Evolutionary conservation across 2,888 invertebrate species (phyloP).

Genomic region (Cryptus armator): DNA sequence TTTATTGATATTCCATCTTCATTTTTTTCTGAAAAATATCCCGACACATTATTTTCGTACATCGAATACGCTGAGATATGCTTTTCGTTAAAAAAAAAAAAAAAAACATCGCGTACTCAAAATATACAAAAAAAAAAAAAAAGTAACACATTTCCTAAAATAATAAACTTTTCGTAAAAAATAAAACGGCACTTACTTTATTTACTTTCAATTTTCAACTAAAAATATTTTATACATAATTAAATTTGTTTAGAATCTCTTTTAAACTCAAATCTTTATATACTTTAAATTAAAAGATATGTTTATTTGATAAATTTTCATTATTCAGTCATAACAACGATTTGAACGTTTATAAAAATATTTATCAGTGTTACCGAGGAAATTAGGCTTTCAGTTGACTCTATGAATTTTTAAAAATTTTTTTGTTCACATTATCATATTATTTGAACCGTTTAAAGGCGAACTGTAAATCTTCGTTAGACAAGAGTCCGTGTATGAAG

Average conservation of each 20-base stretch:
- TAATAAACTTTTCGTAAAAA: too few species aligned
- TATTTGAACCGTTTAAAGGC: not conserved
- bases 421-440: not conserved
- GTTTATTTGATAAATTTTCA: too few species aligned
- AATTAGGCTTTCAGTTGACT: not conserved
- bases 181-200: too few species aligned
- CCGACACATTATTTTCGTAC: not conserved
- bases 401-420: not conserved
- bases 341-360: not conserved
- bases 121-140: too few species aligned
- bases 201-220: too few species aligned
- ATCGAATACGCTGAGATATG: not conserved
- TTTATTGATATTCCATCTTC: not conserved
- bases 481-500: not conserved
- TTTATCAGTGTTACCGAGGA: not conserved
- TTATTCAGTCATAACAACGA: not conserved
- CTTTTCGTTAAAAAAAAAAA: not conserved
- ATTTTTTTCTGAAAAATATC: not conserved
- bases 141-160: too few species aligned
- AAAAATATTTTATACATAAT: too few species aligned
- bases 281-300: too few species aligned
- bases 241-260: too few species aligned
- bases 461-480: not conserved
- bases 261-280: too few species aligned
- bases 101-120: not conserved